Base-by-base conservation (phyloP, 2,888 invertebrate species). In the Cryptocephalus moraei region DNA sequence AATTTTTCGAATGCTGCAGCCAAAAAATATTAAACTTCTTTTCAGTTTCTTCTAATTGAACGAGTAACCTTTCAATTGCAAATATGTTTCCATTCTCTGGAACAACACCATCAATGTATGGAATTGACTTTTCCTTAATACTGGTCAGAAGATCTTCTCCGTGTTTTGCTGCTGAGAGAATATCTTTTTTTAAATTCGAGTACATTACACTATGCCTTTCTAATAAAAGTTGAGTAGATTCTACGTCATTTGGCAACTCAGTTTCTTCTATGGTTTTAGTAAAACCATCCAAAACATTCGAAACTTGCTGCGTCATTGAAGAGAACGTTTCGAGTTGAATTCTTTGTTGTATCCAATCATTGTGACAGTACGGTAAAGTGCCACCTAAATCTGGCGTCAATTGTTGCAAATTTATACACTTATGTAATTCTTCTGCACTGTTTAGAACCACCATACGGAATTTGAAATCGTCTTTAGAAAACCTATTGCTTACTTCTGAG, bases 261-360 rank as follows among this genome's bases (percentile, higher is more conserved):
- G 84, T 86, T 73, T 93, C 93, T 57, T 90, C 86, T 59, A 95
- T 84, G 58, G 84, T 82, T 65, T 86, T 84, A 61, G 92, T 93
- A 66, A 94, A 91, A 54, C 83, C 81, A 64, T 91, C 89, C 62
- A 96, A 73, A 57, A 87, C 84, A 54, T 82, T 77, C 13, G 94
- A 92, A 48, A 95, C 91, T 65, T 91, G 86, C 65, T 90, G 88
- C 56, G 93, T 93, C 66, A 92, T 80, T 43, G 84, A 81, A 39
- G 93, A 93, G 75, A 96, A 95, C 68, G 92, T 91, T 72, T 96
- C 96, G 64, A 96, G 79, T 71, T 96, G 95, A 71, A 92, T 88
- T 75, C 96, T 79, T 70, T 96, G 93, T 64, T 94, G 89, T 66
- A 96, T 93, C 96, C 96, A 97, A 65, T 93, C 91, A 47, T 90